Evolutionary conservation across 2,888 invertebrate species (phyloP), one percentile per base, ranked within the genome.

Genomic region (Synergus umbraculus): DNA sequence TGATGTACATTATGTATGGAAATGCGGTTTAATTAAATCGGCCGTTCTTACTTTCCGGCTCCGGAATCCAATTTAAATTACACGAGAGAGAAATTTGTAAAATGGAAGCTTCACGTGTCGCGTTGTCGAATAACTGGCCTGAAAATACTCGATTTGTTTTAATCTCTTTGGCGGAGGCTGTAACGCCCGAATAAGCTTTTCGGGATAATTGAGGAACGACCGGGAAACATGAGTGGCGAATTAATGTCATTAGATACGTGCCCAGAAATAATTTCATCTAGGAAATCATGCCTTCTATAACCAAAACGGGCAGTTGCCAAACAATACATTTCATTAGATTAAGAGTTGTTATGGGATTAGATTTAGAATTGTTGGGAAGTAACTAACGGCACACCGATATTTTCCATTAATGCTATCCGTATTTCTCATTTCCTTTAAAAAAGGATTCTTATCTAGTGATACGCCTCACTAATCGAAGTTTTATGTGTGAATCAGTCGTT

Each of bases 1-100:
- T 46, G 46, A 73, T 54, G 37, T 73, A 54, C 54, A 73, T 73
- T 73, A 73, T 73, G 73, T 73, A 73, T 73, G 73, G 37, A 54
- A 54, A 73, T 73, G 54, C 37, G 73, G 54, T 73, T 73, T 73
- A 73, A 73, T 73, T 73, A 73, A 73, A 73, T 73, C 73, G 73
- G 54, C 9, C 54, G 54, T 73, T 73, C 73, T 73, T 73, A 73
- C 73, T 73, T 73, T 73, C 54, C 54, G 73, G 73, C 73, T 49
- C 49, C 37, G 54, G 54, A 73, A 73, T 73, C 37, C 73, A 73
- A 73, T 49, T 54, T 73, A 73, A 73, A 73, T 73, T 54, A 73
- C 73, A 73, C 73, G 37, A 73, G 73, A 73, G 73, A 54, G 54
- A 54, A 73, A 73, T 73, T 73, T 73, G 73, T 73, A 73, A 73